Evolutionary conservation across 2,113 vertebrate genomes (phyloP), one percentile per base, ranked within the genome.

Genomic region (Origma solitaria): DNA sequence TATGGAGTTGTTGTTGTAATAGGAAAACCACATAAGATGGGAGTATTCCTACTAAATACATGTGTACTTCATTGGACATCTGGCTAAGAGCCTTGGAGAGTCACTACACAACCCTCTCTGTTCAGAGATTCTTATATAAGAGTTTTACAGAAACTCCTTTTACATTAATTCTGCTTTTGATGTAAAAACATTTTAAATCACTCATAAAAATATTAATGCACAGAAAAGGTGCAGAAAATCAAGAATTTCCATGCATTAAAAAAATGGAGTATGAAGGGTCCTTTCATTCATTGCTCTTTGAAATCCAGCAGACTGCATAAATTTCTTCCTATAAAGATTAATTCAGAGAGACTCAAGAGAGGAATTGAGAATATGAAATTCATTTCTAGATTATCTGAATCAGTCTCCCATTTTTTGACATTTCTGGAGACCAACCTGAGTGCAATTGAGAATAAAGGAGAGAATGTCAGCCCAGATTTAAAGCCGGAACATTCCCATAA

Each of bases 21-120:
- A 65, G 22, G 18, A 12, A 44, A 25, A 77, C 15, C 0, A 2
- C 0, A 1, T 12, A 42, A 62, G 10, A 22, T 45, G 5, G 8
- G 11, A 58, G 1, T 44, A 40, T 40, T 93, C 28, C 28, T 24
- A 45, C 18, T 71, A 70, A 78, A 71, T 62, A 42, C 0, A 0
- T 16, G 3, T 58, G 28, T 50, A 20, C 15, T 90, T 87, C 8
- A 44, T 57, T 85, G 47, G 51, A 50, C n/a, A 3, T 54, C 33
- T 51, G n/a, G 6, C 49, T 72, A 82, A 68, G 14, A 69, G 21
- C 22, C 13, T 15, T 37, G 24, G 33, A 45, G 14, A 81, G 72
- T 49, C 20, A 53, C 4, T 31, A 37, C 10, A 12, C 35, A 69
- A 7, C 13, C 9, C 2, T 71, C 25, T 72, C 8, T 68, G 7